phyloP scores from a whole-genome alignment of 2,888 invertebrate species.

The Hermaeophaga mercurialis region DNA sequence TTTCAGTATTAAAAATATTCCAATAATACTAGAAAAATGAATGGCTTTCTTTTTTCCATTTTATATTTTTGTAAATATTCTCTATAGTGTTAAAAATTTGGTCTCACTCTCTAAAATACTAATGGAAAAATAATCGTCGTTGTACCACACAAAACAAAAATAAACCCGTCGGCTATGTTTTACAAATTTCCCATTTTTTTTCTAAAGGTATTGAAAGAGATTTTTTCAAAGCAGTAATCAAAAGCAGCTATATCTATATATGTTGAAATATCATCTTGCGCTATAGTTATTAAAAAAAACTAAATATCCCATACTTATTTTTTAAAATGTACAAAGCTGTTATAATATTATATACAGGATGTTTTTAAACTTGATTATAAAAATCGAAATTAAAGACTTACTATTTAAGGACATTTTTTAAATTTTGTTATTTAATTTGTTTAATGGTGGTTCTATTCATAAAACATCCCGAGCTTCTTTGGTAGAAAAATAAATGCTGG shows the following conservation, averaged over 20 bases:
- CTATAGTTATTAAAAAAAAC: constrained; percentile 24
- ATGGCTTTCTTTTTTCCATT: too few relatives aligned
- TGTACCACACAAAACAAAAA: constrained; percentile 8
- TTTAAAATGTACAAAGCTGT: constrained; percentile 29
- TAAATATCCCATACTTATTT: constrained; percentile 23
- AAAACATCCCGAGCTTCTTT: too few relatives aligned
- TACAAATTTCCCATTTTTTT: constrained; percentile 6
- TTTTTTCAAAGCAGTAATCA: constrained; percentile 22
- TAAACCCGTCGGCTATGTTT: constrained; percentile 16
- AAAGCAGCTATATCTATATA: constrained; percentile 26
- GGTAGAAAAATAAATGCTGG: too few relatives aligned
- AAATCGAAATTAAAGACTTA: neutral
- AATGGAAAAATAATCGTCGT: constrained; percentile 2
- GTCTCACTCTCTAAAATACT: neutral
- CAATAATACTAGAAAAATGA: too few relatives aligned
- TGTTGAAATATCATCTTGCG: constrained; percentile 24
- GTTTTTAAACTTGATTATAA: constrained; percentile 7
- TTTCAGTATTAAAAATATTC: too few relatives aligned
- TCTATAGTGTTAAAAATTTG: neutral
- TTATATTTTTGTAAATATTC: too few relatives aligned
- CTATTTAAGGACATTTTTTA: neutral
- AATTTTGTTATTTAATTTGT: too few relatives aligned
- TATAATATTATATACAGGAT: constrained; percentile 26
- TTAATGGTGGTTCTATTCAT: neutral
- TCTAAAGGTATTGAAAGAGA: constrained; percentile 21